Evolutionary conservation across 2,797 vertebrate species (phyloP).

Genomic region (Acanthis flammea): DNA sequence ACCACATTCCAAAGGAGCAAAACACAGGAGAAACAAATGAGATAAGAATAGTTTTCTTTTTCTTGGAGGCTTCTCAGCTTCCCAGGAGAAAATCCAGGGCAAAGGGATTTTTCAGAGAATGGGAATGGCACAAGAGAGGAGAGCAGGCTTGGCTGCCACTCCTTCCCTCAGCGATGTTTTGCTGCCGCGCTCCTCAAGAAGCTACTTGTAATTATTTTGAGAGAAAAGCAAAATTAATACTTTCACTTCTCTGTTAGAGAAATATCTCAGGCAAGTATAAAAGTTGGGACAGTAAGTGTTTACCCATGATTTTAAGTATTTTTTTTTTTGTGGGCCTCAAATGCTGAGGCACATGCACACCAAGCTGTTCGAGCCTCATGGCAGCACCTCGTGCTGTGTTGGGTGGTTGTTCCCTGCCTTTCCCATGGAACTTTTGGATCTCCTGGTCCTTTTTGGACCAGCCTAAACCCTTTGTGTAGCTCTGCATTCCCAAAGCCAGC

Average conservation of each 20-base stretch:
- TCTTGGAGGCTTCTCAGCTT: too few species aligned
- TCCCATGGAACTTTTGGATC: neutral
- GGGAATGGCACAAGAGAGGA: neutral
- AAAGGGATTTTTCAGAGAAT: neutral
- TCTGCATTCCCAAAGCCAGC: neutral
- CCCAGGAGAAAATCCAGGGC: too few species aligned
- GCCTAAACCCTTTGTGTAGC: accelerated
- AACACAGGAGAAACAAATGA: too few species aligned
- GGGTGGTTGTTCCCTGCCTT: accelerated
- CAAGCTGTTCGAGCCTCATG: neutral
- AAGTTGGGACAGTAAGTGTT: neutral
- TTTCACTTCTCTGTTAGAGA: neutral
- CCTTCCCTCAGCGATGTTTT: neutral
- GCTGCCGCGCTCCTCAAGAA: neutral
- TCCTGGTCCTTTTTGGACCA: neutral
- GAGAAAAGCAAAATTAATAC: neutral
- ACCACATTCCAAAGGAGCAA: too few species aligned
- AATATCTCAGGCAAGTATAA: neutral
- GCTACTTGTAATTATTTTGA: neutral
- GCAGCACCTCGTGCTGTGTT: neutral
- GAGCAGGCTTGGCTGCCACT: neutral
- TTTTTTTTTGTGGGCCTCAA: neutral
- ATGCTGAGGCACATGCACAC: accelerated
- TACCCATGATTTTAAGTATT: neutral
- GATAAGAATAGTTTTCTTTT: too few species aligned